phyloP scores from a whole-genome alignment of 2,888 invertebrate species.

The Drosophila percnosoma region DNA sequence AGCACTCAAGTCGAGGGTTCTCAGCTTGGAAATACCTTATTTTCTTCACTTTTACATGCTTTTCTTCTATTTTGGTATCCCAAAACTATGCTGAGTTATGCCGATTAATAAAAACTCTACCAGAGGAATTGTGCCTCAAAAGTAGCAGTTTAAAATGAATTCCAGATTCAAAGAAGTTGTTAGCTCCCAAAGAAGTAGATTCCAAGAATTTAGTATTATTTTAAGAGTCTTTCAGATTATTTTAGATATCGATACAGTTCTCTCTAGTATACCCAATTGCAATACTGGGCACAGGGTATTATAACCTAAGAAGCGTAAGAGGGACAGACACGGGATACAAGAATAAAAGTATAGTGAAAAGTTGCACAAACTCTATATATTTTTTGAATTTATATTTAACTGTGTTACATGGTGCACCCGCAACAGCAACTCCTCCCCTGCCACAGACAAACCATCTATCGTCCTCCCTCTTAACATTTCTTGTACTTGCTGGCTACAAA shows the following conservation, averaged over 20 bases:
- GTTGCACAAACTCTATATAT: slow-evolving; percentile 58
- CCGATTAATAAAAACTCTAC: background rate
- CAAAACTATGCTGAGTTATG: background rate
- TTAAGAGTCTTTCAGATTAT: background rate
- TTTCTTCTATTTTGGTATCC: background rate
- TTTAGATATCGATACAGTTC: background rate
- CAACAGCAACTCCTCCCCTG: slow-evolving; percentile 28
- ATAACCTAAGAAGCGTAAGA: slow-evolving; percentile 14
- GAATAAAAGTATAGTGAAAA: slow-evolving; percentile 47
- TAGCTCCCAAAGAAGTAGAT: background rate
- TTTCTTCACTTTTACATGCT: background rate
- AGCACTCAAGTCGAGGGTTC: background rate
- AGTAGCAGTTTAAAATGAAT: background rate
- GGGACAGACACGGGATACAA: slow-evolving; percentile 6
- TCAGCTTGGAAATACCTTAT: background rate
- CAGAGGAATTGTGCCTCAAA: background rate
- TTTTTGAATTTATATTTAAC: slow-evolving; percentile 74
- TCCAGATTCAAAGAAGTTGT: background rate
- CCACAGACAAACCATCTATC: background rate
- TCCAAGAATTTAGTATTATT: background rate
- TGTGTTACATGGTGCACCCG: slow-evolving; percentile 61
- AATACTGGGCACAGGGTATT: background rate
- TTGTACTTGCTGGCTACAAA: slow-evolving; percentile 47
- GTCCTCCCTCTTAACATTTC: background rate
- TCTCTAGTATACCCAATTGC: background rate